Evolutionary conservation across 2,113 vertebrate genomes (phyloP), one percentile per base, ranked within the genome.

Genomic region (Carassius gibelio): DNA sequence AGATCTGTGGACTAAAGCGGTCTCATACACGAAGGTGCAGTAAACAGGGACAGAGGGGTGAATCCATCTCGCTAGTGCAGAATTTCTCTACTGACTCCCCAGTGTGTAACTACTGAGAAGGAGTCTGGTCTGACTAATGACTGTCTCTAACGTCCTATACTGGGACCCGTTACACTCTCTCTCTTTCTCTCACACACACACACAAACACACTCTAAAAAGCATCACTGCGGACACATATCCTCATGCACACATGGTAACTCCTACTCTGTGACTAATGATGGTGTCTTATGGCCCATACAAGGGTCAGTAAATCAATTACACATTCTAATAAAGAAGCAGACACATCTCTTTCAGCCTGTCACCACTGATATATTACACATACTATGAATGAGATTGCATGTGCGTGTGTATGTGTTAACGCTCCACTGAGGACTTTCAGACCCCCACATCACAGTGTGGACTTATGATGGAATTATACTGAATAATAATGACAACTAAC

Each of bases 251-350:
- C 36, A 34, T 76, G 50, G 71, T 68, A 82, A 82, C 80, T 68
- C 77, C 64, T 52, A 48, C 38, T 81, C 91, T 90, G 91, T 94
- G 93, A 94, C 93, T 94, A 94, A 94, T 94, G 92, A 94, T 93
- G 91, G 93, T 94, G 94, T 93, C 91, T 94, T 93, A 92, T 93
- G 88, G 92, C 93, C 92, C 93, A 92, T 93, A 93, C 93, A 93
- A 94, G 94, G 94, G 93, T 94, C 94, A 94, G 92, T 92, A 94
- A 93, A 94, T 94, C 94, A 93, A 94, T 94, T 94, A 93, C 92
- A 93, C 92, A 92, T 94, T 94, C 93, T 94, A 94, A 94, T 94
- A 94, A 94, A 92, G 84, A 71, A 85, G 84, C 76, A 85, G 84
- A 85, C 84, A 85, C 77, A 55, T 81, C 84, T 62, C 68, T 81